These are phyloP conservation scores for Actinernus sp. DNA, from an alignment of 92 coral and sea anemone species.

Conservation along the genomic window DNA sequence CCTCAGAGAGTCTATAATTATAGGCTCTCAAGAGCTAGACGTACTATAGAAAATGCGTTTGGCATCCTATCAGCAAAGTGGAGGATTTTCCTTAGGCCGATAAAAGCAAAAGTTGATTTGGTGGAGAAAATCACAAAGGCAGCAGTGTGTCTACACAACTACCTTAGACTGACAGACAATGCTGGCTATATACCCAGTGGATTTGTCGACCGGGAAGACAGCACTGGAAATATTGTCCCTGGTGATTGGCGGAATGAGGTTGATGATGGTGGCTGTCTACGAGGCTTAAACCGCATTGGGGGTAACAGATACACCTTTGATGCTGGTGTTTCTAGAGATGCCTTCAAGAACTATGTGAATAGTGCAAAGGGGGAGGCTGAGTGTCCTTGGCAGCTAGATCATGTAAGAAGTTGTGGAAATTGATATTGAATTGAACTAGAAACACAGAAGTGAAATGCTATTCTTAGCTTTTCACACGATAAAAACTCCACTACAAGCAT, in stretches of 20 bases:
- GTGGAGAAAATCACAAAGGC: conserved; percentile 65
- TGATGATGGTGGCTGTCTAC: conserved; percentile 11
- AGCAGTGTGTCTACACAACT: conserved; percentile 72
- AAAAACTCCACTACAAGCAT: too few relatives aligned
- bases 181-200: conserved; percentile 57
- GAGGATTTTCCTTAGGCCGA: conserved; percentile 63
- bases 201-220: conserved; percentile 63
- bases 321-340: conserved; percentile 22
- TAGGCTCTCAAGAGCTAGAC: conserved; percentile 64
- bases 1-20: conserved; percentile 63
- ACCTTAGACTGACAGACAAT: conserved; percentile 61
- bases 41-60: conserved; percentile 70
- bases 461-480: too few relatives aligned
- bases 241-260: conserved; percentile 60
- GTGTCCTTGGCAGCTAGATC: conserved; percentile 14
- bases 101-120: conserved; percentile 67
- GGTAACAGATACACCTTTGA: conserved; percentile 30
- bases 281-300: conserved; percentile 11
- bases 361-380: conserved; percentile 18
- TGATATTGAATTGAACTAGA: too few relatives aligned
- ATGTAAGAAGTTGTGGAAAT: conserved; percentile 19
- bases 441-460: too few relatives aligned
- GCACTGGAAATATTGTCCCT: conserved; percentile 30
- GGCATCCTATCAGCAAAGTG: conserved; percentile 72
- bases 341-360: conserved; percentile 22